Evolutionary conservation across 2,113 vertebrate species (phyloP).

Genomic region (Hydropotes inermis): DNA sequence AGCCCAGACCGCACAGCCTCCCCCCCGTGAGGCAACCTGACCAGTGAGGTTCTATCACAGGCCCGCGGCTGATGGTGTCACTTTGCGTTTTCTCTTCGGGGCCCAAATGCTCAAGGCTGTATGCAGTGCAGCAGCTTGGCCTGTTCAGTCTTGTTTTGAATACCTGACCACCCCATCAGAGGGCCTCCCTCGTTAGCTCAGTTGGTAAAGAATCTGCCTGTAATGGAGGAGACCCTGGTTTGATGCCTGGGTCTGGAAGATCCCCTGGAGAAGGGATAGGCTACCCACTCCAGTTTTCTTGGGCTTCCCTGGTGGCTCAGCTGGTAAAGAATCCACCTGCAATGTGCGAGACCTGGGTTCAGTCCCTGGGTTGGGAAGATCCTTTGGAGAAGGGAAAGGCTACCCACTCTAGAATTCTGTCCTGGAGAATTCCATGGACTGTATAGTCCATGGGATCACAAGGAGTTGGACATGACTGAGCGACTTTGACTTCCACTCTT

Average conservation of each 20-base stretch:
- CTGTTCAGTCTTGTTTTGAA: background rate
- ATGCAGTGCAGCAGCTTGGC: background rate
- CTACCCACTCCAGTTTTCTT: background rate
- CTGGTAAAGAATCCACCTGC: background rate
- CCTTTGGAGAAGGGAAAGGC: background rate
- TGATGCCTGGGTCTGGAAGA: background rate
- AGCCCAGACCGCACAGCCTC: background rate
- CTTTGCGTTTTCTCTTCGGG: fast-evolving
- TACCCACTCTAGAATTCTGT: background rate
- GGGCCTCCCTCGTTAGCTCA: background rate
- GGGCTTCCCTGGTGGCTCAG: background rate
- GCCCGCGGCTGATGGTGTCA: too few relatives aligned
- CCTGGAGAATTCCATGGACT: background rate
- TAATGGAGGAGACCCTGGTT: background rate
- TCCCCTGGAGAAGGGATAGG: background rate
- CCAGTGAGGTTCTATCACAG: background rate
- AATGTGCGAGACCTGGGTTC: background rate
- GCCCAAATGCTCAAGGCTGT: background rate
- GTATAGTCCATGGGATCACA: fast-evolving
- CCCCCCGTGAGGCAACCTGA: fast-evolving
- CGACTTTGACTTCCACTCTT: background rate
- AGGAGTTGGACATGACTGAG: background rate
- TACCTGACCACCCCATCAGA: background rate
- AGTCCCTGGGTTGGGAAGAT: background rate
- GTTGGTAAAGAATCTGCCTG: background rate